Conservation (phyloP, 2,888 invertebrate genomes). For the Herminia tarsipennalis region DNA sequence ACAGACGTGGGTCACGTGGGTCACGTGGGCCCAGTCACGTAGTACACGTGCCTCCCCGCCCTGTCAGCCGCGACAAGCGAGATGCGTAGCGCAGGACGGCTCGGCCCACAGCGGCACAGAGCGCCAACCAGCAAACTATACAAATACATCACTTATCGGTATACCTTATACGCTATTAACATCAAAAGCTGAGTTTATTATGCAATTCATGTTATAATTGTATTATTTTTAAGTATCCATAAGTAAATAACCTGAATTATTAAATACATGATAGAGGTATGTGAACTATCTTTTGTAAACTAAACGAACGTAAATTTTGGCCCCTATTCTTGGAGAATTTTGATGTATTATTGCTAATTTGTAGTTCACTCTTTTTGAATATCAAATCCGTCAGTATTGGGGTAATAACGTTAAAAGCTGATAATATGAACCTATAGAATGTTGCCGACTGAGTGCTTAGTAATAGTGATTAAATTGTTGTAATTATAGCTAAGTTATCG, state of each 20-base stretch:
- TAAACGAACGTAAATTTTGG: constrained; percentile 37
- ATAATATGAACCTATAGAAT: background rate
- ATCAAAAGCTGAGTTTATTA: constrained; percentile 46
- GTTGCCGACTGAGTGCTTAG: constrained; percentile 1
- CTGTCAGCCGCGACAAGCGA: constrained; percentile 17
- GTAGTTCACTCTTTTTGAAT: background rate
- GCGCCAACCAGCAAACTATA: constrained; percentile 33
- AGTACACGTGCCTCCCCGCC: constrained; percentile 9
- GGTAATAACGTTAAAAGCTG: constrained; percentile 1
- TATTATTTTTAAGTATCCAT: constrained; percentile 21
- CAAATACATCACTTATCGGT: constrained; percentile 27
- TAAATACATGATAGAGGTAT: constrained; percentile 17
- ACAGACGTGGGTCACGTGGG: too few species aligned
- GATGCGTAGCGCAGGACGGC: constrained; percentile 12
- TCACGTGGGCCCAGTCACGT: too few species aligned
- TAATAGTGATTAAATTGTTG: constrained; percentile 17
- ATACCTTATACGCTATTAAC: constrained; percentile 43
- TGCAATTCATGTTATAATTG: constrained; percentile 29
- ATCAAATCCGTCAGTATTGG: background rate
- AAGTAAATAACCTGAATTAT: constrained; percentile 18
- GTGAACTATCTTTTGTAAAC: constrained; percentile 17
- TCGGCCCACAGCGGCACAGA: constrained; percentile 13
- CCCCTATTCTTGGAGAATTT: constrained; percentile 36
- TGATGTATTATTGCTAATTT: background rate
- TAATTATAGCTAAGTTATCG: constrained; percentile 15